A percentile compares a stretch with the other conserved stretches of the same genome.
Conservation (phyloP, 2,113 vertebrate species). For the Mungos mungo region DNA sequence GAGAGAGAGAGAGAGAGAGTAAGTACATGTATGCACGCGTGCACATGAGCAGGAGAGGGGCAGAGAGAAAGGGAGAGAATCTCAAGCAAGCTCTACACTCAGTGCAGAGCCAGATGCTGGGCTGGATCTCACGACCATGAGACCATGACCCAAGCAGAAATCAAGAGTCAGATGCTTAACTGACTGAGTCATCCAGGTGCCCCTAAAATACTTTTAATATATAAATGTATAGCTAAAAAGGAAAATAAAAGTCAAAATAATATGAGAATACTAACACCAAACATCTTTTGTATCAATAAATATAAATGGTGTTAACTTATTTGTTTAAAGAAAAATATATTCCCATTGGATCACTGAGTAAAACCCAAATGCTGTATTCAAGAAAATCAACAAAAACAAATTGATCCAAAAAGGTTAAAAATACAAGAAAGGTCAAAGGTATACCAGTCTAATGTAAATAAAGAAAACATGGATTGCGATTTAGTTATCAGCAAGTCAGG, state of each 20-base stretch:
- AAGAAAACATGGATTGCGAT: constrained; percentile 16
- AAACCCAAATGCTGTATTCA: constrained; percentile 35
- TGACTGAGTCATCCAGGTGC: too few relatives aligned
- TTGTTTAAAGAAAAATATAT: constrained; percentile 30
- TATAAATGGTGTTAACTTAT: constrained; percentile 9
- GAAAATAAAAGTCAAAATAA: constrained; percentile 21
- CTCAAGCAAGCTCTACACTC: too few relatives aligned
- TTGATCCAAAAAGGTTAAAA: constrained; percentile 16
- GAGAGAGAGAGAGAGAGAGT: too few relatives aligned
- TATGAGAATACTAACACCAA: constrained; percentile 24
- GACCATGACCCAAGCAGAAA: too few relatives aligned
- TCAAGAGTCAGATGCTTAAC: too few relatives aligned
- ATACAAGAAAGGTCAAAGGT: constrained; percentile 37
- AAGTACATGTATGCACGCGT: too few relatives aligned
- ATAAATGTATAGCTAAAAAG: constrained; percentile 9
- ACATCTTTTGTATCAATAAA: constrained; percentile 29
- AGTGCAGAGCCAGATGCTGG: too few relatives aligned
- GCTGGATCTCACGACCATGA: too few relatives aligned
- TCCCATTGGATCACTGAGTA: constrained; percentile 23
- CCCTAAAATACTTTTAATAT: constrained; percentile 11
- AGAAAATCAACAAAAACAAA: constrained; percentile 2
- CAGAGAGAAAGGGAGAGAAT: too few relatives aligned
- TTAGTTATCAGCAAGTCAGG: constrained; percentile 6
- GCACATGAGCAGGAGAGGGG: too few relatives aligned
- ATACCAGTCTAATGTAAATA: background rate